Base-by-base conservation (phyloP, 2,113 vertebrate genomes). In the Sylvia atricapilla region DNA sequence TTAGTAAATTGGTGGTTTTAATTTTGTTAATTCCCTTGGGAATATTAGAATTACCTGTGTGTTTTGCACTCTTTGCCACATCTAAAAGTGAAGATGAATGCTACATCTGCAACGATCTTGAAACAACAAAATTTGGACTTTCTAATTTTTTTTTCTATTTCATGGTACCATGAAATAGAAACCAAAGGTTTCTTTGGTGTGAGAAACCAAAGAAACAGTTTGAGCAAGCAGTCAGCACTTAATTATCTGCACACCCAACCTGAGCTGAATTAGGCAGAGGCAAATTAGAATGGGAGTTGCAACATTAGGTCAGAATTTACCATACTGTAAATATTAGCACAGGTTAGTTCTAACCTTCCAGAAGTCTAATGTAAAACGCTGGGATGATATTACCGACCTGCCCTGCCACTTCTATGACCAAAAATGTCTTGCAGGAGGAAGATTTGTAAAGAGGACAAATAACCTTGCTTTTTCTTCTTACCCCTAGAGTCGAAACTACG, bases 1-100 rank as follows among this genome's bases (percentile, higher is more conserved):
- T 80, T 31, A 28, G 25, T 53, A 6, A 49, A n/a, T 25, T 59
- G 22, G 19, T 50, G 10, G 15, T 30, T 87, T 82, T 43, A 4
- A 37, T 67, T 74, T 55, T 7, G 2, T 50, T 88, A 47, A 0
- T 0, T 25, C 20, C 18, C 22, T 79, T 47, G 27, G 14, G 31
- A 85, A 59, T 47, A 33, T 39, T 35, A 60, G 62, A 49, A 79
- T 79, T 55, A 64, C 18, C 27, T 88, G 7, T 49, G 25, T 53
- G 53, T 50, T 88, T 82, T 72, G 33, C 7, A 56, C 12, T 64
- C 66, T 70, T 87, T 82, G 8, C 31, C 31, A 15, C 62, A 76
- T 10, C 23, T 19, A 37, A 17, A 81, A 41, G 33, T 63, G 41
- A 59, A 83, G 33, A 33, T 24, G 27, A 21, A 59, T 43, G 6